Base-by-base conservation (phyloP, 2,797 vertebrate species). In the Pseudochirops corinnae region DNA sequence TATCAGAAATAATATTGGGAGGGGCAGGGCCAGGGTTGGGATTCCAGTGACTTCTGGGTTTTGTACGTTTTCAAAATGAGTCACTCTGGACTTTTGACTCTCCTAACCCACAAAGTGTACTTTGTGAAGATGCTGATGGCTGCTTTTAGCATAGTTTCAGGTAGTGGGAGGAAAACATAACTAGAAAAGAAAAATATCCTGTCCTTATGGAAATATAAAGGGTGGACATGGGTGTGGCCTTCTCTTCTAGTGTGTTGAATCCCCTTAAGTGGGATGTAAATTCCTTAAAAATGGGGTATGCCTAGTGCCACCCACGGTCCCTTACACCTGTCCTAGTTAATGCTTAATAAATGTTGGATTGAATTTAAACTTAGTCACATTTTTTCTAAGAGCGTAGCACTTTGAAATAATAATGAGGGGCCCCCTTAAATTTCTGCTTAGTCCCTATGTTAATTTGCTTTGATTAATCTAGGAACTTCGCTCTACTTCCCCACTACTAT, bases 1-100 rank as follows among this genome's bases (percentile, higher is more conserved):
- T 1, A 0, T 16, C 12, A 13, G n/a, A 39, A 16, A 31, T 50
- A 4, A 0, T 56, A 4, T 31, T 0, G 9, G 13, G 10, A 91
- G 91, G 3, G 26, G 46, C 29, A 1, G 9, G 31, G 21, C 24
- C 74, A 87, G 39, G 28, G 10, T 56, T 0, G 52, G 50, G 90
- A 26, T 55, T 24, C 56, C 53, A 39, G 55, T 53, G 7, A 0
- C 7, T 46, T 46, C 56, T 50, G 5, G 0, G 39, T 24, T 82
- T 91, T 18, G n/a, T 3, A 33, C 4, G 50, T 33, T 28, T 46
- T 11, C 33, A 5, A 50, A 92, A 13, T 28, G 50, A 50, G 2
- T 3, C 5, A 60, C 91, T 53, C 57, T 4, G 55, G 57, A 21
- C 67, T 29, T 82, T 4, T 11, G 91, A 50, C 57, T 60, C 21